Conservation (phyloP, 2,888 invertebrate genomes). For the Clitarchus hookeri region DNA sequence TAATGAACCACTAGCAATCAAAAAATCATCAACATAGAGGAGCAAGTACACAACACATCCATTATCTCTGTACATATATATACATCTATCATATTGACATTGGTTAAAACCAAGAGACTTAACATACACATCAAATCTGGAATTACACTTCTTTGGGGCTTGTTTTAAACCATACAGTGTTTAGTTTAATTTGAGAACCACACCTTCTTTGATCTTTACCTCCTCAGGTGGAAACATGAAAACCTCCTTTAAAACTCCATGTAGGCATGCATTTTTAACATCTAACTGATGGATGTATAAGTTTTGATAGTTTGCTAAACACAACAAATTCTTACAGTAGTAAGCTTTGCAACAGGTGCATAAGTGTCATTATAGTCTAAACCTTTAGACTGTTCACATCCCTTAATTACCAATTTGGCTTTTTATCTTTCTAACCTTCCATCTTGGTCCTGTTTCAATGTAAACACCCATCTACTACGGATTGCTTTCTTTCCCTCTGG, state of each 20-base stretch:
- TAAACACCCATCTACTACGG: constrained; percentile 14
- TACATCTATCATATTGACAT: background rate
- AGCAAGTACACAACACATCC: background rate
- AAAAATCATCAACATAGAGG: background rate
- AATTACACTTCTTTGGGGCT: constrained; percentile 17
- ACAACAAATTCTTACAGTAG: background rate
- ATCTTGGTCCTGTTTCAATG: constrained; percentile 16
- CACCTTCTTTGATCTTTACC: background rate
- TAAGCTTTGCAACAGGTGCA: constrained; percentile 4
- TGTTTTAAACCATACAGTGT: constrained; percentile 15
- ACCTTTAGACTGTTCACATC: constrained; percentile 3
- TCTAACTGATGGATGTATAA: constrained; percentile 8
- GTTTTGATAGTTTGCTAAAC: background rate
- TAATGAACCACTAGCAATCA: background rate
- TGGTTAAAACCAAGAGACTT: constrained; percentile 17
- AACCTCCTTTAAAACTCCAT: constrained; percentile 1
- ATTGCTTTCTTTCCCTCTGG: constrained; percentile 12
- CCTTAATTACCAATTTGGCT: constrained; percentile 11
- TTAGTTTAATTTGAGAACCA: constrained; percentile 10
- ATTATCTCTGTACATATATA: background rate
- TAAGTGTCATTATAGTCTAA: constrained; percentile 17
- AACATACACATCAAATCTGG: background rate
- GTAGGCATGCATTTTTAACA: background rate
- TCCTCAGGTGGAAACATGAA: background rate
- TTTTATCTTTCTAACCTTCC: background rate